Base-by-base conservation (phyloP, 1,140 invertebrate species). In the Heterodera schachtii region DNA sequence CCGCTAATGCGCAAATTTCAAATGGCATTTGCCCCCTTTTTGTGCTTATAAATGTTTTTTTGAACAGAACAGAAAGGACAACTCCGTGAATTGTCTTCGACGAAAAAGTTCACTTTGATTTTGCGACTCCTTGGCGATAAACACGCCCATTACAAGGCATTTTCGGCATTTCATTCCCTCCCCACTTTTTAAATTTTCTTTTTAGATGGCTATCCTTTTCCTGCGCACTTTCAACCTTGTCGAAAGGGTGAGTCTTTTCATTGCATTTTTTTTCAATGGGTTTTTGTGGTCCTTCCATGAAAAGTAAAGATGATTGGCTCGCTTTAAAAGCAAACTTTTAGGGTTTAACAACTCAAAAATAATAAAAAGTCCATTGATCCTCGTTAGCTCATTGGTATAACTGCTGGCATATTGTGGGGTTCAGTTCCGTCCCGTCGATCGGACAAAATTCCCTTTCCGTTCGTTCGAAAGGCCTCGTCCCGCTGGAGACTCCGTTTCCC, bases 221-320 rank as follows among this genome's bases (percentile, higher is more conserved):
- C n/a, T 80, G 31, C 75, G 79, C 46, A 75, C 75, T 49, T 80
- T 67, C 71, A 64, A 79, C 31, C 70, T 80, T 31, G 44, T 80
- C 31, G 79, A 80, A 57, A 16, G 57, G 77, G 79, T 80, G 41
- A 80, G 47, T 52, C 57, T 79, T 8, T 11, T n/a, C 47, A 3
- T 44, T 11, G 13, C 11, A 64, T 4, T 13, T 3, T 19, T 19
- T 64, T 64, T 64, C 57, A 64, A 19, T 11, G 52, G 52, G 52
- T 52, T 52, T 52, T 11, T 52, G 2, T 16, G 52, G 9, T 52
- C 16, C 31, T 31, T 31, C 31, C 31, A 31, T 31, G 31, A 31
- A 31, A 31, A 31, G n/a, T 31, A 1, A 31, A 31, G 31, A 31
- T 31, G 31, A 31, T 31, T 31, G 31, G 31, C 31, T 31, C 31